These are phyloP conservation scores for Parasteatoda lunata DNA, from an alignment of 2,888 invertebrate species.

Conservation along the genomic window DNA sequence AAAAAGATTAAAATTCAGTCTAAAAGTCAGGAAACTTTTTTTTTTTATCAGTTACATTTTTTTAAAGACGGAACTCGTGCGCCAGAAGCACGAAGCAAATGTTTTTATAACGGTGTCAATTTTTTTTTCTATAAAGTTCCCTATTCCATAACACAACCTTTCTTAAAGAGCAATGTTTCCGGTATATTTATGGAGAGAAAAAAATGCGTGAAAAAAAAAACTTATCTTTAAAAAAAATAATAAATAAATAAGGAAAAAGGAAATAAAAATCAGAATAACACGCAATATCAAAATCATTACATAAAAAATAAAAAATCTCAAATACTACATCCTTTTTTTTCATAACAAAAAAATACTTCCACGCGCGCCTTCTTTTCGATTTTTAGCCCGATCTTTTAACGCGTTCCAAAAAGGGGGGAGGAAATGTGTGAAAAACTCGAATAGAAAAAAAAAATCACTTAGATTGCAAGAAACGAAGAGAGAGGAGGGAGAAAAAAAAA, in stretches of 20 bases:
- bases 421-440: not conserved
- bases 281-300: not conserved
- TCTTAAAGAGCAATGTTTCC: slow-evolving; percentile 58
- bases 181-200: slow-evolving; percentile 39
- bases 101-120: slow-evolving; percentile 62
- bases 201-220: not conserved
- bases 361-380: slow-evolving; percentile 53
- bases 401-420: slow-evolving; percentile 2
- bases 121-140: slow-evolving; percentile 38
- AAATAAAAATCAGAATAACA: not conserved
- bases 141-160: slow-evolving; percentile 7
- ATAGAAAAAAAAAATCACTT: slow-evolving; percentile 15
- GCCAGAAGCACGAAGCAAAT: slow-evolving; percentile 51
- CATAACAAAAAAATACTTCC: slow-evolving; percentile 10
- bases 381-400: slow-evolving; percentile 48
- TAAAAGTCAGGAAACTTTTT: no score
- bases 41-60: not conserved
- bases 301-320: not conserved
- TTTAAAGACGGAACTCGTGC: slow-evolving; percentile 44
- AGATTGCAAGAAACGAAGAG: slow-evolving; percentile 18
- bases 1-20: no score
- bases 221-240: not conserved
- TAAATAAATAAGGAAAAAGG: slow-evolving; percentile 13
- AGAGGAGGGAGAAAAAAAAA: slow-evolving; percentile 10
- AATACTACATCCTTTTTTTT: slow-evolving; percentile 1